These are phyloP conservation scores for Caenorhabditis wallacei DNA, from an alignment of 2,888 invertebrate species.

Conservation along the genomic window DNA sequence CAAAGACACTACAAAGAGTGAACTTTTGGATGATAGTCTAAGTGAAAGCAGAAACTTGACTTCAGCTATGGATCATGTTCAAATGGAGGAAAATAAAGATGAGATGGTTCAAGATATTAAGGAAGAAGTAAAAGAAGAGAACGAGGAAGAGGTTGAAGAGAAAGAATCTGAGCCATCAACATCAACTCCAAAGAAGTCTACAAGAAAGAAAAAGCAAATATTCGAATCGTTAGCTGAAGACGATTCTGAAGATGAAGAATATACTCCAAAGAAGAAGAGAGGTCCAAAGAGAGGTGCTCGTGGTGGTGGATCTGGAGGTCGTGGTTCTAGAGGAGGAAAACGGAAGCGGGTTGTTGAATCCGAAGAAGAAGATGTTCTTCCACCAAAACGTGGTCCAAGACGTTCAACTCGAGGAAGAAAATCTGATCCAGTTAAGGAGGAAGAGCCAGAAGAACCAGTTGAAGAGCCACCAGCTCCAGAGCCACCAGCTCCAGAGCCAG, in stretches of 20 bases:
- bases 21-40: background rate
- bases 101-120: background rate
- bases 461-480: slow-evolving; percentile 3
- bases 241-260: slow-evolving; percentile 39
- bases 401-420: background rate
- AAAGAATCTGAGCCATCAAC: background rate
- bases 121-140: background rate
- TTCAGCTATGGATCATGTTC: background rate
- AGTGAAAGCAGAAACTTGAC: background rate
- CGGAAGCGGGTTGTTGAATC: background rate
- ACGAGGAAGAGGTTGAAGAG: slow-evolving; percentile 14
- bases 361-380: background rate
- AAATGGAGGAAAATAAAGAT: background rate
- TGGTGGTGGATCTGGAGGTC: no score
- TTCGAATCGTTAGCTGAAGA: background rate
- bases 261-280: slow-evolving; percentile 17
- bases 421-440: background rate
- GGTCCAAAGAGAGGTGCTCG: background rate
- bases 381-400: background rate
- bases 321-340: slow-evolving; percentile 11
- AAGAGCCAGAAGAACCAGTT: background rate
- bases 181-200: background rate
- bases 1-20: background rate
- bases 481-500: background rate
- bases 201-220: background rate